Conservation (phyloP, 2,888 invertebrate species). For the Gryllus longicercus region DNA sequence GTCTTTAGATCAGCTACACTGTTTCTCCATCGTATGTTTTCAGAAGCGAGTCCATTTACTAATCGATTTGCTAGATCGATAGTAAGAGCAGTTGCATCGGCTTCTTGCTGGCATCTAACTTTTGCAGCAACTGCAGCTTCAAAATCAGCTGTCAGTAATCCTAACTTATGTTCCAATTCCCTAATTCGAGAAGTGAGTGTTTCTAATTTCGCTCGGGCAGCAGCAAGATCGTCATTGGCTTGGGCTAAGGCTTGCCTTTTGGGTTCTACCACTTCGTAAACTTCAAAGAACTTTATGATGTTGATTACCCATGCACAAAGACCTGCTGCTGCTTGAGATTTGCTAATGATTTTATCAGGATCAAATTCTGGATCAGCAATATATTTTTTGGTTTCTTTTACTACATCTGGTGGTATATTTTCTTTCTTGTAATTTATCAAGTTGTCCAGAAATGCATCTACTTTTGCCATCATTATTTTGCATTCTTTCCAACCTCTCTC, state of each 20-base stretch:
- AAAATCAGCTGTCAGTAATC: slow-evolving; percentile 75
- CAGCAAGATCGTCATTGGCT: slow-evolving; percentile 78
- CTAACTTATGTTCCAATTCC: slow-evolving; percentile 75
- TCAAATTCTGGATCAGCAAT: slow-evolving; percentile 73
- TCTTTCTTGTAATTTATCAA: slow-evolving; percentile 89
- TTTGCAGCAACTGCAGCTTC: slow-evolving; percentile 83
- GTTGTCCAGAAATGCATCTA: slow-evolving; percentile 79
- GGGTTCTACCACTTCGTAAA: slow-evolving; percentile 89
- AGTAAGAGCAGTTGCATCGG: slow-evolving; percentile 82
- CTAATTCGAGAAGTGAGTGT: slow-evolving; percentile 62
- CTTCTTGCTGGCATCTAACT: slow-evolving; percentile 86
- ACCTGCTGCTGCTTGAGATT: slow-evolving; percentile 89
- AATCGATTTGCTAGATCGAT: slow-evolving; percentile 89
- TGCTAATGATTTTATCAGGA: slow-evolving; percentile 75
- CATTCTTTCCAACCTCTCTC: slow-evolving; percentile 90
- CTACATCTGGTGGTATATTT: slow-evolving; percentile 82
- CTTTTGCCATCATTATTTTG: slow-evolving; percentile 86
- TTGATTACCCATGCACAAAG: slow-evolving; percentile 94
- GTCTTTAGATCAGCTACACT: slow-evolving; percentile 61
- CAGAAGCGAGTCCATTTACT: slow-evolving; percentile 88
- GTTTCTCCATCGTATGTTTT: slow-evolving; percentile 80
- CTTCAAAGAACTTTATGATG: slow-evolving; percentile 82
- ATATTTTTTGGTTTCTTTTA: slow-evolving; percentile 64
- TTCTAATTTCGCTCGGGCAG: slow-evolving; percentile 75
- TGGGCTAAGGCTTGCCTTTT: slow-evolving; percentile 79